Conservation (phyloP, 2,797 vertebrate species). For the Phoebastria nigripes region DNA sequence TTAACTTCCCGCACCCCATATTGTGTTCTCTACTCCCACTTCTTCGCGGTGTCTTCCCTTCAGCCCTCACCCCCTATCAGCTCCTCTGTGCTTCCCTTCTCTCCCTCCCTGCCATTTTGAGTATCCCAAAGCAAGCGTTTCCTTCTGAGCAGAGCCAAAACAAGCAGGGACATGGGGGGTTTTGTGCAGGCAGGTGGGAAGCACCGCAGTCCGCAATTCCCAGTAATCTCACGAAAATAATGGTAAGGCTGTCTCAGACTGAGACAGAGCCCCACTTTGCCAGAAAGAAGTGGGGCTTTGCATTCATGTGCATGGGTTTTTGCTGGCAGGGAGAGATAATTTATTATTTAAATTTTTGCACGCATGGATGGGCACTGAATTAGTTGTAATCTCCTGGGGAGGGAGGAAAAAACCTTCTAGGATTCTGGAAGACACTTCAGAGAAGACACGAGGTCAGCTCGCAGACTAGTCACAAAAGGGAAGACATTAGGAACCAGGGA, state of each 20-base stretch:
- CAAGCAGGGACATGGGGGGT: not conserved
- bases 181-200: not conserved
- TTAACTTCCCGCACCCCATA: not conserved
- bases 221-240: not conserved
- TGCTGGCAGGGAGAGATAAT: not conserved
- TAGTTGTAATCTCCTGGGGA: slow-evolving; percentile 5
- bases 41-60: rapidly evolving
- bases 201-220: not conserved
- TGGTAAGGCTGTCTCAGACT: not conserved
- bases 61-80: rapidly evolving
- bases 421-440: not conserved
- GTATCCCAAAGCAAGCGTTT: not conserved
- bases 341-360: slow-evolving; percentile 56
- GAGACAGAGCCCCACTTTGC: not conserved
- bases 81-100: not conserved
- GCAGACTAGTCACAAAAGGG: not conserved
- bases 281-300: not conserved
- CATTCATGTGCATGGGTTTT: not conserved
- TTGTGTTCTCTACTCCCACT: not conserved
- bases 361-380: slow-evolving; percentile 10
- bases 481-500: not conserved
- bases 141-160: not conserved
- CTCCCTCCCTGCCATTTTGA: not conserved
- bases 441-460: not conserved
- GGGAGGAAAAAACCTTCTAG: not conserved